Conservation (phyloP, 37 sponge, comb jelly and placozoan species). For the Aphrocallistes beatrix region DNA sequence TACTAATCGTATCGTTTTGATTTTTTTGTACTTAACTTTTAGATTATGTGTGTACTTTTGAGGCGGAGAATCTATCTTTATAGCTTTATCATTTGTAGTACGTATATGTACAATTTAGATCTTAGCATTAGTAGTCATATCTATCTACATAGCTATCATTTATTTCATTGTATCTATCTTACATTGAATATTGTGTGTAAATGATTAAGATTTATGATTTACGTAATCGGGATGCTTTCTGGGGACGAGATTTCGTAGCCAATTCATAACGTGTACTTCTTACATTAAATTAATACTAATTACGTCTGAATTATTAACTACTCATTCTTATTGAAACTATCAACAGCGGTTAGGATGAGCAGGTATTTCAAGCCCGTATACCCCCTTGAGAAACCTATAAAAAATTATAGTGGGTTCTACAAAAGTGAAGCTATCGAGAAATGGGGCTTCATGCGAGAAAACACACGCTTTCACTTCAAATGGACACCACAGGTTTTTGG, state of each 20-base stretch:
- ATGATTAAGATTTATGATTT: too few relatives aligned
- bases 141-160: not conserved
- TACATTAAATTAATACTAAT: not conserved
- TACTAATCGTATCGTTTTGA: not conserved
- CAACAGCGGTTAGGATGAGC: too few relatives aligned
- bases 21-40: not conserved
- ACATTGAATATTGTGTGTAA: not conserved
- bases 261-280: not conserved
- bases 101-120: not conserved
- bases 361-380: not conserved
- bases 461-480: constrained; percentile 49
- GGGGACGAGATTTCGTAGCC: too few relatives aligned
- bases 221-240: too few relatives aligned
- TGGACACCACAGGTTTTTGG: constrained; percentile 40
- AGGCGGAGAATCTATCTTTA: too few relatives aligned
- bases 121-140: not conserved
- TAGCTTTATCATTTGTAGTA: not conserved
- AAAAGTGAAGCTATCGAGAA: constrained; percentile 41
- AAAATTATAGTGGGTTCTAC: not conserved
- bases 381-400: not conserved
- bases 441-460: constrained; percentile 64
- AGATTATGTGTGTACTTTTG: not conserved
- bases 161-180: not conserved
- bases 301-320: not conserved
- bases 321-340: too few relatives aligned